A percentile compares a stretch with the other conserved stretches of the same genome.
These are phyloP conservation scores for Heterodera filipjevi DNA, from an alignment of 2,888 invertebrate species.

Conservation along the genomic window DNA sequence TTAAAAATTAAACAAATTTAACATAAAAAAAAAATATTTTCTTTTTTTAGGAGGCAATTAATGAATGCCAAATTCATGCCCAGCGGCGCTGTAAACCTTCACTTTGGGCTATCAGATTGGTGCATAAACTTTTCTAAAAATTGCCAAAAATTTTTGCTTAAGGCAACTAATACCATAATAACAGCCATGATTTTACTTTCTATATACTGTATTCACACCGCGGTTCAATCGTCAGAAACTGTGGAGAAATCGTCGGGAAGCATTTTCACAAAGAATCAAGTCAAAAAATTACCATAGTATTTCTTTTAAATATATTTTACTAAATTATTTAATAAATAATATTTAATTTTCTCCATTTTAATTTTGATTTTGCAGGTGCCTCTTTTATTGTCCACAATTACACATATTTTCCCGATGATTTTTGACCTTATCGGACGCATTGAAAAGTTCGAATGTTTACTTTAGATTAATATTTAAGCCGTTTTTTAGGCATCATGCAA, in stretches of 20 bases:
- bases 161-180: conserved; percentile 48
- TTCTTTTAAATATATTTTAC: background rate
- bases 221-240: conserved; percentile 57
- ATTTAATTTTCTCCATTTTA: background rate
- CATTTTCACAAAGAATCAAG: conserved; percentile 61
- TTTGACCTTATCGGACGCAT: conserved; percentile 80
- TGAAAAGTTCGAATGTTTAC: conserved; percentile 72
- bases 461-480: background rate
- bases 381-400: conserved; percentile 84
- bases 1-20: too few relatives aligned
- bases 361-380: conserved; percentile 70
- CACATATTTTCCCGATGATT: conserved; percentile 83
- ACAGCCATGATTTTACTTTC: conserved; percentile 63
- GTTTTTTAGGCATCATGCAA: background rate
- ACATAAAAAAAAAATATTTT: too few relatives aligned
- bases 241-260: conserved; percentile 53
- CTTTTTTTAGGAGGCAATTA: conserved; percentile 66
- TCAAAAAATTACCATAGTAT: background rate
- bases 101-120: conserved; percentile 26
- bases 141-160: conserved; percentile 35
- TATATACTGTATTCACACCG: conserved; percentile 59
- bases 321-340: background rate
- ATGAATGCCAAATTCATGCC: conserved; percentile 78
- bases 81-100: conserved; percentile 72
- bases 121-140: background rate